A percentile compares a stretch with the other conserved stretches of the same genome.
Conservation (phyloP, 2,888 invertebrate genomes). For the Ophion obscuratus region DNA sequence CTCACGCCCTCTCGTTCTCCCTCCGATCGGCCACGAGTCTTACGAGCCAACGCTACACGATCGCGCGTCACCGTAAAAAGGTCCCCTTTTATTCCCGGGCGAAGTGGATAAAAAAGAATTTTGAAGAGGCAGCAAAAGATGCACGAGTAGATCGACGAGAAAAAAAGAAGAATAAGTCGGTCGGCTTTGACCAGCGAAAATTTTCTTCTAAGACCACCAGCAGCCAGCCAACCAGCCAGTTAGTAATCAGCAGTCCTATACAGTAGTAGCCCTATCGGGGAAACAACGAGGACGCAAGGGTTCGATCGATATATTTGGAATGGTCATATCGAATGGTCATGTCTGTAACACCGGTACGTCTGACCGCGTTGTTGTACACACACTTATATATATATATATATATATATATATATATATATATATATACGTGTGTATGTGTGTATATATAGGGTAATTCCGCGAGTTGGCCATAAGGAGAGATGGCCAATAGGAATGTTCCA, state of each 20-base stretch:
- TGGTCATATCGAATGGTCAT: too few relatives aligned
- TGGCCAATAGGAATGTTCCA: too few relatives aligned
- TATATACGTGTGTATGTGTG: too few relatives aligned
- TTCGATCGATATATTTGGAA: too few relatives aligned
- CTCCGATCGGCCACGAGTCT: slow-evolving; percentile 21
- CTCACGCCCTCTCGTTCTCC: neutral
- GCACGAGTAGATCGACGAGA: neutral
- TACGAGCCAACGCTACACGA: slow-evolving; percentile 8
- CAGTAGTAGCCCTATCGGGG: too few relatives aligned
- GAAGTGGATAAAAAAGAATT: slow-evolving; percentile 43
- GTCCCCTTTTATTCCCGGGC: slow-evolving; percentile 40
- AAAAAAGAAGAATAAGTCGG: slow-evolving; percentile 41
- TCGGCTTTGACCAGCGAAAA: slow-evolving; percentile 51
- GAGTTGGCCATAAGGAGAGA: too few relatives aligned
- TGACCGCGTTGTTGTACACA: neutral
- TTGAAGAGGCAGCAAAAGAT: slow-evolving; percentile 25
- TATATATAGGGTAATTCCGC: too few relatives aligned
- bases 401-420: too few relatives aligned
- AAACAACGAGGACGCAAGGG: too few relatives aligned
- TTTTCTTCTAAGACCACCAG: slow-evolving; percentile 9
- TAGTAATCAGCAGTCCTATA: too few relatives aligned
- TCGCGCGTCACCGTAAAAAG: slow-evolving; percentile 25
- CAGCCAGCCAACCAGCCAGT: neutral
- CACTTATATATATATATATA: too few relatives aligned
- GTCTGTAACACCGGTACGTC: neutral